Percentiles rank a stretch among this genome's conserved stretches.
These are phyloP conservation scores for Chelonoidis abingdonii DNA, from an alignment of 2,113 vertebrate genomes.

Conservation along the genomic window DNA sequence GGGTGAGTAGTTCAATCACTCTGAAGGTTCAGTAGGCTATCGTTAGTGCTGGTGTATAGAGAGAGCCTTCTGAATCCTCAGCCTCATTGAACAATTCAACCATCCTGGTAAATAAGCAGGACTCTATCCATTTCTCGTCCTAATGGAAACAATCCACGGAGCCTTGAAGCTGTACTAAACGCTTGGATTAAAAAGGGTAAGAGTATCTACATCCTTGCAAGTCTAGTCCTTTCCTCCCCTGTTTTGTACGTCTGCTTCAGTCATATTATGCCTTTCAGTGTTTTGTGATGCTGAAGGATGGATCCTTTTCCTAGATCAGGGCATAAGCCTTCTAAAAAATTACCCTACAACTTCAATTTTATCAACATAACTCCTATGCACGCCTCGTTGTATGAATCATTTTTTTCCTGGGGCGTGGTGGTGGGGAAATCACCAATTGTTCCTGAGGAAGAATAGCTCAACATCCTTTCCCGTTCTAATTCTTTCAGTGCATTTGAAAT, in stretches of 20 bases:
- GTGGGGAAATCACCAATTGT: neutral
- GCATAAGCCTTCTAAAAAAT: neutral
- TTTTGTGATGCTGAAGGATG: neutral
- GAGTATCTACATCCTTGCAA: neutral
- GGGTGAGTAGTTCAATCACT: neutral
- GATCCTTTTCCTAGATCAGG: neutral
- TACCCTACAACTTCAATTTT: neutral
- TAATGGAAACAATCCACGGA: neutral
- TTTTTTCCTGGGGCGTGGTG: neutral
- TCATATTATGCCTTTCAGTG: neutral
- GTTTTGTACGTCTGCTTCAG: neutral
- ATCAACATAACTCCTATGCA: neutral
- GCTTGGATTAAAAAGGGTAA: neutral
- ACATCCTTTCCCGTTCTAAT: neutral
- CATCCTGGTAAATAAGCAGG: too few relatives aligned
- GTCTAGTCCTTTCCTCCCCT: neutral
- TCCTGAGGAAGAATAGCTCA: neutral
- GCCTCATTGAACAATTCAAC: too few relatives aligned
- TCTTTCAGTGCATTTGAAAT: neutral
- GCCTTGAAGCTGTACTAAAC: neutral
- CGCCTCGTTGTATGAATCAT: neutral
- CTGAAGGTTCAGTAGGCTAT: neutral
- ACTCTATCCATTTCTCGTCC: neutral
- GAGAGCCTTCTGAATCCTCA: too few relatives aligned
- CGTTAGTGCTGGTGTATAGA: too few relatives aligned